These are phyloP conservation scores for Pasiphila rectangulata DNA, from an alignment of 2,888 invertebrate genomes.

Conservation along the genomic window DNA sequence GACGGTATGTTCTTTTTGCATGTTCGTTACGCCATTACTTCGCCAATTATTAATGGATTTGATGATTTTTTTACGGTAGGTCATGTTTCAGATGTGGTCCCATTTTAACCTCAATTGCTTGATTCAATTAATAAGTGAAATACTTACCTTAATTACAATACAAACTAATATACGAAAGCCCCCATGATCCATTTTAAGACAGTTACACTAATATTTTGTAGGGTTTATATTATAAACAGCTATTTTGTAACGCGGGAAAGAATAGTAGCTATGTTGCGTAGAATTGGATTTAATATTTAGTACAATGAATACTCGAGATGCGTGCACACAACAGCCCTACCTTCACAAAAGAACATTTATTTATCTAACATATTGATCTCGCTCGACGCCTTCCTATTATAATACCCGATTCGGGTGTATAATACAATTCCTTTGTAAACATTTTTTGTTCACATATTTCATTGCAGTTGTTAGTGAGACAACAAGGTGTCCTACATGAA, in stretches of 20 bases:
- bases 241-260: background rate
- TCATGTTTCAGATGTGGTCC: no score
- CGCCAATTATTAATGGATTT: no score
- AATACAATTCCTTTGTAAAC: slow-evolving; percentile 65
- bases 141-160: no score
- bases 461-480: slow-evolving; percentile 58
- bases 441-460: slow-evolving; percentile 72
- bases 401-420: slow-evolving; percentile 50
- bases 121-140: no score
- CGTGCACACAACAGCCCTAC: slow-evolving; percentile 41
- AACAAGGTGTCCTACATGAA: slow-evolving; percentile 57
- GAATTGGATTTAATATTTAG: slow-evolving; percentile 5
- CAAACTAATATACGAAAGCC: no score
- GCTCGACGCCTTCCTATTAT: slow-evolving; percentile 49
- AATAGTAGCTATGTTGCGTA: background rate
- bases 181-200: no score
- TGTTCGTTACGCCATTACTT: no score
- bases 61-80: no score
- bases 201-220: background rate
- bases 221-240: background rate
- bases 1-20: no score
- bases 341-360: slow-evolving; percentile 64
- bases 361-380: slow-evolving; percentile 72
- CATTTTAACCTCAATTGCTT: no score
- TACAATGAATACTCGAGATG: slow-evolving; percentile 14